These are phyloP conservation scores for Aplochiton taeniatus DNA, from an alignment of 2,797 vertebrate species.

Conservation along the genomic window DNA sequence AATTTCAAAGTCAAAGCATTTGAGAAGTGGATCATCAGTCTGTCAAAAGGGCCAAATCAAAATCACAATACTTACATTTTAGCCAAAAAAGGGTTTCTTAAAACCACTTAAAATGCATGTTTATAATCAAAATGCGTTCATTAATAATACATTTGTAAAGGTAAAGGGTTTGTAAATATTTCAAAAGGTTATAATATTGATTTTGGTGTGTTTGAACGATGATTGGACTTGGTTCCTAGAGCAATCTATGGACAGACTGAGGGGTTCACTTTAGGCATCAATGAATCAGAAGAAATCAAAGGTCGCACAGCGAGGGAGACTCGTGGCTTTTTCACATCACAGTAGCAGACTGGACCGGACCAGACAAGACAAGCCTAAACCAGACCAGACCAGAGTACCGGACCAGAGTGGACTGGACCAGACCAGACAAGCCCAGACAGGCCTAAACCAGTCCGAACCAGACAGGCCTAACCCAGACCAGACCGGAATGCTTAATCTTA, in stretches of 20 bases:
- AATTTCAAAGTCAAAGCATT: constrained; percentile 25
- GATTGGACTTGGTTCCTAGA: not conserved
- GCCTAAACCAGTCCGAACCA: too few relatives aligned
- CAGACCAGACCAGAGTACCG: constrained; percentile 3
- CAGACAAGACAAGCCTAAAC: constrained; percentile 10
- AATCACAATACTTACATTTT: not conserved
- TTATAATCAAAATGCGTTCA: too few relatives aligned
- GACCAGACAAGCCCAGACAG: too few relatives aligned
- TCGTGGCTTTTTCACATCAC: constrained; percentile 3
- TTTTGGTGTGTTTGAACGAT: too few relatives aligned
- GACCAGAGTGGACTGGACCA: too few relatives aligned
- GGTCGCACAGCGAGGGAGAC: constrained; percentile 22
- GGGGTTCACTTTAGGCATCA: constrained; percentile 48
- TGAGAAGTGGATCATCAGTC: constrained; percentile 48
- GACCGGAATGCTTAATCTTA: too few relatives aligned
- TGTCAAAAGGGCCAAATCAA: constrained; percentile 10
- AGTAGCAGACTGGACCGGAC: constrained; percentile 25
- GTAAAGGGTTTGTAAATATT: too few relatives aligned
- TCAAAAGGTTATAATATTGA: too few relatives aligned
- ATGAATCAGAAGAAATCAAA: constrained; percentile 34
- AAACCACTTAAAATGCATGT: too few relatives aligned
- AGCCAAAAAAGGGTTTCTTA: too few relatives aligned
- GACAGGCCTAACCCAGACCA: too few relatives aligned
- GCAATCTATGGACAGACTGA: constrained; percentile 36
- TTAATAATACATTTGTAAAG: too few relatives aligned